Conservation (phyloP, 2,113 vertebrate genomes). For the Chaetura pelagica region DNA sequence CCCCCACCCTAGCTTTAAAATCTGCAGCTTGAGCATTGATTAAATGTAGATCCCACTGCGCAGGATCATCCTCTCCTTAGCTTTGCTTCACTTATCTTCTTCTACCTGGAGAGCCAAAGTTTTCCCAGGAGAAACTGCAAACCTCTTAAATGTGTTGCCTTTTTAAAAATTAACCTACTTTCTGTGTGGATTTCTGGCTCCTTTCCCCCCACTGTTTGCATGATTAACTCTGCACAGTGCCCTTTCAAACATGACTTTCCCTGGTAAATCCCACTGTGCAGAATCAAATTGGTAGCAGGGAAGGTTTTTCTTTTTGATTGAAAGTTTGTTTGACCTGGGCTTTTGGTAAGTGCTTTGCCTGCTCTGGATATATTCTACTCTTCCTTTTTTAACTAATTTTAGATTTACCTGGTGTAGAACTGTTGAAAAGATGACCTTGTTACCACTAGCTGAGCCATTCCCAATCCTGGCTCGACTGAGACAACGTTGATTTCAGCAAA, state of each 20-base stretch:
- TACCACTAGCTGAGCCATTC: slow-evolving; percentile 30
- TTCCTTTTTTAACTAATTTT: slow-evolving; percentile 43
- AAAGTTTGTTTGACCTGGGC: slow-evolving; percentile 54
- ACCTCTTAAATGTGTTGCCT: slow-evolving; percentile 42
- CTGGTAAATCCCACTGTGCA: slow-evolving; percentile 56
- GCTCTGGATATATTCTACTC: slow-evolving; percentile 1
- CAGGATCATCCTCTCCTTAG: not conserved
- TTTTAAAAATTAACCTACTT: slow-evolving; percentile 69
- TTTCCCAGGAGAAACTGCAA: slow-evolving; percentile 37
- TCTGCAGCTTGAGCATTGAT: not conserved
- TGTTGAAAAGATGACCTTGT: slow-evolving; percentile 49
- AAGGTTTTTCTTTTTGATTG: slow-evolving; percentile 63
- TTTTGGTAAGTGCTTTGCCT: slow-evolving; percentile 36
- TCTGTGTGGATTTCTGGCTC: slow-evolving; percentile 47
- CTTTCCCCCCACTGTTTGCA: slow-evolving; percentile 48
- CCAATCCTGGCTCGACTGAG: not conserved
- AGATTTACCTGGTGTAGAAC: slow-evolving; percentile 28
- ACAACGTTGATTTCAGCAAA: not conserved
- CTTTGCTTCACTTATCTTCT: not conserved
- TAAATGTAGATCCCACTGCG: not conserved
- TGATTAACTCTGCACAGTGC: slow-evolving; percentile 52
- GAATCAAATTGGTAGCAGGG: not conserved
- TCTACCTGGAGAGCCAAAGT: not conserved
- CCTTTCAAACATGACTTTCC: slow-evolving; percentile 41
- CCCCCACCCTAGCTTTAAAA: not conserved